These are phyloP conservation scores for Acanthosepion lycidas DNA, from an alignment of 2,888 invertebrate species.

Conservation along the genomic window DNA sequence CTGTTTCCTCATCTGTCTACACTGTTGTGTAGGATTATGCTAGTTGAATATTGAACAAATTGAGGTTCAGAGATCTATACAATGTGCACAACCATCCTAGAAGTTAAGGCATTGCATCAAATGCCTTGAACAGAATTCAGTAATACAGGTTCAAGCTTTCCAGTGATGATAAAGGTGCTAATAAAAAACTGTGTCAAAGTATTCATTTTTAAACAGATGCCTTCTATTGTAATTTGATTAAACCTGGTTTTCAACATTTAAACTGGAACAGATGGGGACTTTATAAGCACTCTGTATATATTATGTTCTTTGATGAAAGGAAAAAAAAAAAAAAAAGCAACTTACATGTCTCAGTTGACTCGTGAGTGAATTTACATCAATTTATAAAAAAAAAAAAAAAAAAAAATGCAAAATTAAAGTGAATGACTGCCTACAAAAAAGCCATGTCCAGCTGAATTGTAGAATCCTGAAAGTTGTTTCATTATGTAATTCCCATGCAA, in stretches of 20 bases:
- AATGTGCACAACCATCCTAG: not conserved
- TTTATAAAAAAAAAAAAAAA: not conserved
- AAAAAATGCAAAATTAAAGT: not conserved
- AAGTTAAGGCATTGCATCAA: not conserved
- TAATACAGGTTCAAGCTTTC: not conserved
- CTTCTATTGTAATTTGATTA: conserved; percentile 33
- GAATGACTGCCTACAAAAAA: conserved; percentile 33
- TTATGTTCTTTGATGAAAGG: not conserved
- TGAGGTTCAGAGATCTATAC: not conserved
- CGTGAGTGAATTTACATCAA: conserved; percentile 33
- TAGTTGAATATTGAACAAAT: not conserved
- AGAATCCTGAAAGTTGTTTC: conserved; percentile 33
- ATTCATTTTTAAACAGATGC: not conserved
- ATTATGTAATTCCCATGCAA: conserved; percentile 33
- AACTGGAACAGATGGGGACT: not conserved
- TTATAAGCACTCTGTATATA: not conserved
- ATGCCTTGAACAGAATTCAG: not conserved
- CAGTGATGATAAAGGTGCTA: not conserved
- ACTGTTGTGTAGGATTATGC: not conserved
- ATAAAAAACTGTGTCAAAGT: not conserved
- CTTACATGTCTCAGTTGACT: conserved; percentile 13
- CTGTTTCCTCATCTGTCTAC: not conserved
- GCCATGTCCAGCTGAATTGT: conserved; percentile 20
- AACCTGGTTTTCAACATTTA: not conserved
- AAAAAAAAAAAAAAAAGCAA: not conserved